These are phyloP conservation scores for Bucco capensis DNA, from an alignment of 2,113 vertebrate species.

Conservation along the genomic window DNA sequence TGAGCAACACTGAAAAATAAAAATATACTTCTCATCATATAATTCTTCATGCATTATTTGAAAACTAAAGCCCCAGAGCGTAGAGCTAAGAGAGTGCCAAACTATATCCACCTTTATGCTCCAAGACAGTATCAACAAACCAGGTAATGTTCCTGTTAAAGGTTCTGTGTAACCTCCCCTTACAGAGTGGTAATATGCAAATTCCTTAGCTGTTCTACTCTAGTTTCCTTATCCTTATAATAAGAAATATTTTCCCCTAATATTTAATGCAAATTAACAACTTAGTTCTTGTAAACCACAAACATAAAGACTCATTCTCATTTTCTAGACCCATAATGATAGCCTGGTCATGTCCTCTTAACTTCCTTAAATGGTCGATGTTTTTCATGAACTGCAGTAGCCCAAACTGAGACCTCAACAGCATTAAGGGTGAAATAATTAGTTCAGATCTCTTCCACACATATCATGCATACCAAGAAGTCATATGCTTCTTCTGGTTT, in stretches of 20 bases:
- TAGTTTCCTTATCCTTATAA: not conserved
- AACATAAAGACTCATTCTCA: not conserved
- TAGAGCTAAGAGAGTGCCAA: not conserved
- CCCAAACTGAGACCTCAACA: not conserved
- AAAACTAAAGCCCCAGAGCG: not conserved
- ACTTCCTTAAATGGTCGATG: accelerated
- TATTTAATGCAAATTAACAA: not conserved
- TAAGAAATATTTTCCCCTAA: not conserved
- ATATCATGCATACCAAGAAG: not conserved
- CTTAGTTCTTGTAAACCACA: not conserved
- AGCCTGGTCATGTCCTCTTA: not conserved
- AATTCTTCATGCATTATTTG: not conserved
- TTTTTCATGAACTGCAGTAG: not conserved
- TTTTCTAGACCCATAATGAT: not conserved
- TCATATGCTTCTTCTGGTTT: not conserved
- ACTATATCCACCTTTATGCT: not conserved
- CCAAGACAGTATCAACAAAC: not conserved
- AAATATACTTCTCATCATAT: not conserved
- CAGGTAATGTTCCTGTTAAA: not conserved
- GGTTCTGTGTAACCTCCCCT: not conserved
- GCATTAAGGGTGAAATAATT: not conserved
- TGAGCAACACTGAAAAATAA: not conserved
- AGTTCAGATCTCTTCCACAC: not conserved
- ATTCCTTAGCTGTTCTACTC: not conserved
- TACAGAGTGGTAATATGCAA: not conserved